phyloP scores from a whole-genome alignment of 2,113 vertebrate genomes.

The Vombatus ursinus region DNA sequence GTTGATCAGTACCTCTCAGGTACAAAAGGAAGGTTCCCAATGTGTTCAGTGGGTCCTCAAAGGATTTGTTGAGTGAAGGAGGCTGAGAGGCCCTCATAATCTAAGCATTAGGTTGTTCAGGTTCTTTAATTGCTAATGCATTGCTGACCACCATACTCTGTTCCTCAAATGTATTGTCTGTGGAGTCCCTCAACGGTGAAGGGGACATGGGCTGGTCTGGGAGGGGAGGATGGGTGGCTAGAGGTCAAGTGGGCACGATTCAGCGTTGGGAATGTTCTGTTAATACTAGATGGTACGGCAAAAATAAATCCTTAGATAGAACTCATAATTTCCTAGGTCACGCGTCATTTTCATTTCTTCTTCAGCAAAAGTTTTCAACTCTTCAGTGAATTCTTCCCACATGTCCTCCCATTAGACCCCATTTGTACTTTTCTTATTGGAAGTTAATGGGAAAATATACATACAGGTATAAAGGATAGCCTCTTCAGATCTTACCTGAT shows the following conservation, averaged over 20 bases:
- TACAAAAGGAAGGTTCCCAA: neutral
- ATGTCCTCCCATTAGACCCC: neutral
- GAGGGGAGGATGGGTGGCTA: neutral
- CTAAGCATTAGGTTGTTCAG: no score
- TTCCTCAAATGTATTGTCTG: no score
- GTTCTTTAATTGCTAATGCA: no score
- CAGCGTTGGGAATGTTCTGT: neutral
- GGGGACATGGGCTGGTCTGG: no score
- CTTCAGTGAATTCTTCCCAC: neutral
- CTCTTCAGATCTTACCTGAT: neutral
- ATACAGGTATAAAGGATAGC: neutral
- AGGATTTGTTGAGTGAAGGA: neutral
- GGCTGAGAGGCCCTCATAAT: neutral
- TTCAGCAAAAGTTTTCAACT: neutral
- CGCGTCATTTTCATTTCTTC: constrained; percentile 4
- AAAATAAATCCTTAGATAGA: neutral
- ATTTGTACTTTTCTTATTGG: neutral
- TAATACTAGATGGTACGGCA: neutral
- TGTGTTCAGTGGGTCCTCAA: neutral
- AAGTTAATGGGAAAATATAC: neutral
- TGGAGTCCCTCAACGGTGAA: no score
- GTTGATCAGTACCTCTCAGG: no score
- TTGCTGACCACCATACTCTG: no score
- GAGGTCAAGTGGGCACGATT: neutral
- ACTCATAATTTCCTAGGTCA: neutral